These are phyloP conservation scores for Neogobius melanostomus DNA, from an alignment of 2,113 vertebrate species.

Conservation along the genomic window DNA sequence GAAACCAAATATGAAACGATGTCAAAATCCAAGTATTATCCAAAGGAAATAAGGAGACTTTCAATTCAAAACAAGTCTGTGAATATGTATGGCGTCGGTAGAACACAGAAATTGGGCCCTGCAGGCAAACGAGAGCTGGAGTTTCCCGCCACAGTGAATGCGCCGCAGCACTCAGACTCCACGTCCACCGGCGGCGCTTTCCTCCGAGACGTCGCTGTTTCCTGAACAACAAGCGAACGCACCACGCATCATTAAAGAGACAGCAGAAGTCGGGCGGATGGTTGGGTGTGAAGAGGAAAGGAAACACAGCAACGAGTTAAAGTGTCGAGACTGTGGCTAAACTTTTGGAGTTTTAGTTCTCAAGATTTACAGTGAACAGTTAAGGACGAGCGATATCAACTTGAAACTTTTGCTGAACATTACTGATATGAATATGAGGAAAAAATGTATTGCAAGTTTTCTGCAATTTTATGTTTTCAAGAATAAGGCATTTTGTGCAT, in stretches of 20 bases:
- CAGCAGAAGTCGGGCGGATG: neutral
- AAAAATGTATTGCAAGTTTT: too few relatives aligned
- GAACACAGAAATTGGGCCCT: conserved; percentile 21
- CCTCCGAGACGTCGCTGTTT: conserved; percentile 12
- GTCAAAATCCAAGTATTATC: too few relatives aligned
- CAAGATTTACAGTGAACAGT: too few relatives aligned
- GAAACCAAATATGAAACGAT: too few relatives aligned
- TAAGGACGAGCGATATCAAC: too few relatives aligned
- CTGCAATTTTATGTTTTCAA: too few relatives aligned
- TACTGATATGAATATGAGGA: too few relatives aligned
- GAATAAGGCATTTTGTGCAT: too few relatives aligned
- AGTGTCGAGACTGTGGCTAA: too few relatives aligned
- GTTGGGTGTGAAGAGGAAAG: neutral
- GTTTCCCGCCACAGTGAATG: conserved; percentile 32
- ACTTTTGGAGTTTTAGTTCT: too few relatives aligned
- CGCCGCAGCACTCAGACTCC: conserved; percentile 41
- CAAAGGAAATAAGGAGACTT: neutral
- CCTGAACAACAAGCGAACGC: conserved; percentile 38
- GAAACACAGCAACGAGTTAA: neutral
- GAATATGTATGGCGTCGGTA: neutral
- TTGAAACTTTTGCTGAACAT: too few relatives aligned
- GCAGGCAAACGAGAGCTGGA: conserved; percentile 33
- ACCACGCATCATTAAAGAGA: neutral
- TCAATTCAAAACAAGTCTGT: neutral
- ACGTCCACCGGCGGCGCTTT: conserved; percentile 29